These are phyloP conservation scores for Aspidapion aeneum DNA, from an alignment of 2,888 invertebrate species.

Conservation along the genomic window DNA sequence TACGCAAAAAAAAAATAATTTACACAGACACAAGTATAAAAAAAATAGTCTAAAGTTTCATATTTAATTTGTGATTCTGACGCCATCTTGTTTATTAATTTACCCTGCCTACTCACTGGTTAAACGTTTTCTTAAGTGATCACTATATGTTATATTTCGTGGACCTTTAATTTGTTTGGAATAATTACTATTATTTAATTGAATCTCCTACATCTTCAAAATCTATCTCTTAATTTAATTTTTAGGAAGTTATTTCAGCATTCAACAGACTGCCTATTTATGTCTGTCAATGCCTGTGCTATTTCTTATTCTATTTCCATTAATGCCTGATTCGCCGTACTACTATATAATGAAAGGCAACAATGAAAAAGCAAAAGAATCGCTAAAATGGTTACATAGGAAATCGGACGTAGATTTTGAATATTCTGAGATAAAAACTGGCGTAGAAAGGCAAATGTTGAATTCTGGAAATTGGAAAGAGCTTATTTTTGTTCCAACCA, in stretches of 20 bases:
- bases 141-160: not conserved
- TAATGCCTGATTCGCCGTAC: conserved; percentile 56
- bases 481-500: conserved; percentile 34
- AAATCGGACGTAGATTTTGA: conserved; percentile 33
- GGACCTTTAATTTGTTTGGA: no score
- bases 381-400: conserved; percentile 31
- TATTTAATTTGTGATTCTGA: no score
- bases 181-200: no score
- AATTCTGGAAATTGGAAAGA: conserved; percentile 40
- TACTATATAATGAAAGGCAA: conserved; percentile 33
- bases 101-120: not conserved
- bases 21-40: no score
- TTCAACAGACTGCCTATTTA: conserved; percentile 52
- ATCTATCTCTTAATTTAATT: no score
- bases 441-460: conserved; percentile 37
- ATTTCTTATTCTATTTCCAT: conserved; percentile 53
- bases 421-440: conserved; percentile 29
- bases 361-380: conserved; percentile 29
- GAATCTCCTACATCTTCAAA: no score
- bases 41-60: no score
- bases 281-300: conserved; percentile 56
- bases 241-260: conserved; percentile 48
- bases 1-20: no score
- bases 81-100: no score
- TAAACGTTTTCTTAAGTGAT: not conserved